These are phyloP conservation scores for Magallana gigas DNA, from an alignment of 1,140 invertebrate species.

Conservation along the genomic window DNA sequence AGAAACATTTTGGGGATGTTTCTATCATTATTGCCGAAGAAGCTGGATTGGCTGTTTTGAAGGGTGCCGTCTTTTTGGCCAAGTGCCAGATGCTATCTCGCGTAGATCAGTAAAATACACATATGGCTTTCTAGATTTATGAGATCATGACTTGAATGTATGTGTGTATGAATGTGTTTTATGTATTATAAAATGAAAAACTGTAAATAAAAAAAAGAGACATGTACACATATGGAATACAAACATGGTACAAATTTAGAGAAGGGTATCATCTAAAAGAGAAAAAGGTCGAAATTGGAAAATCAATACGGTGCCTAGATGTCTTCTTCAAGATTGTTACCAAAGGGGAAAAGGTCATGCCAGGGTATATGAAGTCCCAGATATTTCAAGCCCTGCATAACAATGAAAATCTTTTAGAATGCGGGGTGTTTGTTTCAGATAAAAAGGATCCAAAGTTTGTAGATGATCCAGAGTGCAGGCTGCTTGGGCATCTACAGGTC, in stretches of 20 bases:
- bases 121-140: constrained; percentile 13
- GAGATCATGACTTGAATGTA: no score
- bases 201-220: no score
- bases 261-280: background rate
- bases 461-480: constrained; percentile 27
- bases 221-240: constrained; percentile 52
- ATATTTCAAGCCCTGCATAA: constrained; percentile 37
- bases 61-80: constrained; percentile 59
- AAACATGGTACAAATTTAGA: constrained; percentile 51
- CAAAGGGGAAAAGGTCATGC: constrained; percentile 39
- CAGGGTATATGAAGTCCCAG: constrained; percentile 27
- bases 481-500: constrained; percentile 25
- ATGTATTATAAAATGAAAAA: no score
- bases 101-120: constrained; percentile 46
- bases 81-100: constrained; percentile 46
- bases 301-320: constrained; percentile 32
- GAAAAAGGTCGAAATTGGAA: constrained; percentile 20
- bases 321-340: constrained; percentile 47
- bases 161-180: no score
- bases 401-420: constrained; percentile 16
- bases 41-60: constrained; percentile 51
- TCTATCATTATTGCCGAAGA: constrained; percentile 50
- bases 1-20: constrained; percentile 40
- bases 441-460: constrained; percentile 14
- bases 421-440: constrained; percentile 37